phyloP scores from a whole-genome alignment of 2,113 vertebrate genomes.

The Xiphophorus couchianus region DNA sequence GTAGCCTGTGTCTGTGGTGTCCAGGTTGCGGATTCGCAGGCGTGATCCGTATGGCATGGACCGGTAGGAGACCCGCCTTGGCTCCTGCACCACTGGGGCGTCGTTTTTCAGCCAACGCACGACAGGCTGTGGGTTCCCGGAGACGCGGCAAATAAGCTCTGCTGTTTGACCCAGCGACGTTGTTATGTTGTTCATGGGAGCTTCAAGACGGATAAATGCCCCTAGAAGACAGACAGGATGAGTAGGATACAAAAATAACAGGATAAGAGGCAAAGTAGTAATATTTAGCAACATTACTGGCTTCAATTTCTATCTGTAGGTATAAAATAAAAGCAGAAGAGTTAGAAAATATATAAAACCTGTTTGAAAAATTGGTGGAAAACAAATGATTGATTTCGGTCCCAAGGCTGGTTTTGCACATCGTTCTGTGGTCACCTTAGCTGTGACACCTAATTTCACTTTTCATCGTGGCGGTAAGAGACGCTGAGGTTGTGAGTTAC shows the following conservation, averaged over 20 bases:
- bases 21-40: slow-evolving; percentile 93
- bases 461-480: too few relatives aligned
- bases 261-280: neutral
- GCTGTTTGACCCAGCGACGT: slow-evolving; percentile 93
- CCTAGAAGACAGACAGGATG: slow-evolving; percentile 69
- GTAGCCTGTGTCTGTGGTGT: slow-evolving; percentile 97
- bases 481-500: too few relatives aligned
- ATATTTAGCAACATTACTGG: neutral
- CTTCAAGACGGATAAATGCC: slow-evolving; percentile 88
- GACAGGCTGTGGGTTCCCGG: slow-evolving; percentile 86
- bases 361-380: too few relatives aligned
- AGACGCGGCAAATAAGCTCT: slow-evolving; percentile 91
- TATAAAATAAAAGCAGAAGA: neutral
- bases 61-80: slow-evolving; percentile 89
- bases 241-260: neutral
- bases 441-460: too few relatives aligned
- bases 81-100: slow-evolving; percentile 94
- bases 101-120: slow-evolving; percentile 98
- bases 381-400: too few relatives aligned
- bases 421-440: too few relatives aligned
- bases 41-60: slow-evolving; percentile 89
- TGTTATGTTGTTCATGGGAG: slow-evolving; percentile 98
- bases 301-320: neutral
- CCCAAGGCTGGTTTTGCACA: too few relatives aligned
- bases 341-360: too few relatives aligned